A percentile compares a stretch with the other conserved stretches of the same genome.
Conservation (phyloP, 1,140 invertebrate genomes). For the Sarcophaga peregrina region DNA sequence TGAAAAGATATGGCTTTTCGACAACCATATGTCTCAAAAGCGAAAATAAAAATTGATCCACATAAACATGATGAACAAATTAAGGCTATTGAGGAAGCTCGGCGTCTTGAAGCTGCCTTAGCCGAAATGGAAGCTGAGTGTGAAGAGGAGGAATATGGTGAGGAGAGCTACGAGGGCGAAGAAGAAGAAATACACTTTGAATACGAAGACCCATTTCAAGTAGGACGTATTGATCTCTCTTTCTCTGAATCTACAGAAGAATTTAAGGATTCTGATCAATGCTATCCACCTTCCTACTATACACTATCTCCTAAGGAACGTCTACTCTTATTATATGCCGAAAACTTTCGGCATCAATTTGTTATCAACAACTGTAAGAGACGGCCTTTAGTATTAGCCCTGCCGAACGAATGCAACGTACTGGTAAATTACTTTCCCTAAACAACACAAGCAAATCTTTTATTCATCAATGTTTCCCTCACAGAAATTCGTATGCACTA, state of each 20-base stretch:
- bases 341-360: constrained; percentile 88
- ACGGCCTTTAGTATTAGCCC: constrained; percentile 79
- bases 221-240: constrained; percentile 58
- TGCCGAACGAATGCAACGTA: constrained; percentile 83
- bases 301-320: constrained; percentile 82
- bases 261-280: constrained; percentile 52
- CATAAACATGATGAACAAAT: constrained; percentile 42
- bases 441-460: background rate
- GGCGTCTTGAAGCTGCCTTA: background rate
- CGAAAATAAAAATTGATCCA: constrained; percentile 37
- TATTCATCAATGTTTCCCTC: constrained; percentile 39
- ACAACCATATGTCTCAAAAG: constrained; percentile 33
- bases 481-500: constrained; percentile 76
- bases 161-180: constrained; percentile 40
- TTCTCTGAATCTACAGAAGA: constrained; percentile 58
- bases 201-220: constrained; percentile 41
- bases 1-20: constrained; percentile 45
- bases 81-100: constrained; percentile 33
- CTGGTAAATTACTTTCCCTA: constrained; percentile 69
- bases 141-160: constrained; percentile 47
- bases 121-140: constrained; percentile 3
- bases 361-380: constrained; percentile 71
- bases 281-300: constrained; percentile 78
- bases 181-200: constrained; percentile 28
- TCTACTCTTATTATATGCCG: constrained; percentile 78